Conservation (phyloP, 1,140 invertebrate species). For the Lepidurus apus region DNA sequence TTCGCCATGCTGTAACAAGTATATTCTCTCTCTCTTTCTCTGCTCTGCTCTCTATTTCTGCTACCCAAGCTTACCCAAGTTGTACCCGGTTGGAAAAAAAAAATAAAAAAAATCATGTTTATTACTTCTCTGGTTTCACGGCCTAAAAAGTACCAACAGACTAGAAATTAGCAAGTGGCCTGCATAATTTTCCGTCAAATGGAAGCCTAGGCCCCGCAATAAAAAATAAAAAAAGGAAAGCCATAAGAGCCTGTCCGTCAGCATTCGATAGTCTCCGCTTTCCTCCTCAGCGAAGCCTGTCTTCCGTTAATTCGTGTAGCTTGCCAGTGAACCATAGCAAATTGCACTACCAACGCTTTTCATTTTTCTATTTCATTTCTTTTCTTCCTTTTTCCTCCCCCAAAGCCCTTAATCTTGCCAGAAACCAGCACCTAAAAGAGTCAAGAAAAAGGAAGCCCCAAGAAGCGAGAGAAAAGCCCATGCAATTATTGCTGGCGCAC, state of each 20-base stretch:
- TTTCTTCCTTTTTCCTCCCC: background rate
- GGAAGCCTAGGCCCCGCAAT: background rate
- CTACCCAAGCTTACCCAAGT: too few relatives aligned
- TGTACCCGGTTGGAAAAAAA: too few relatives aligned
- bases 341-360: background rate
- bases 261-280: background rate
- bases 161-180: background rate
- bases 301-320: slow-evolving; percentile 1
- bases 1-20: slow-evolving; percentile 19
- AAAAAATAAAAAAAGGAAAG: background rate
- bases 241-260: background rate
- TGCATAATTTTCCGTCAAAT: background rate
- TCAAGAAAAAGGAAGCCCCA: background rate
- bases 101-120: too few relatives aligned
- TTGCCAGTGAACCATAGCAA: slow-evolving; percentile 5
- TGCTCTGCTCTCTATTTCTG: background rate
- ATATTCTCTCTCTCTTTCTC: background rate
- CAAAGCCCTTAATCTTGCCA: background rate
- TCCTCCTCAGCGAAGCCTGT: background rate
- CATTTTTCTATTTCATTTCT: background rate
- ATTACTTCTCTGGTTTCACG: background rate
- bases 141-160: background rate
- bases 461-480: background rate
- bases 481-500: background rate
- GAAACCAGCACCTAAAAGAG: background rate